These are phyloP conservation scores for Aradus depressus DNA, from an alignment of 2,888 invertebrate species.

Conservation along the genomic window DNA sequence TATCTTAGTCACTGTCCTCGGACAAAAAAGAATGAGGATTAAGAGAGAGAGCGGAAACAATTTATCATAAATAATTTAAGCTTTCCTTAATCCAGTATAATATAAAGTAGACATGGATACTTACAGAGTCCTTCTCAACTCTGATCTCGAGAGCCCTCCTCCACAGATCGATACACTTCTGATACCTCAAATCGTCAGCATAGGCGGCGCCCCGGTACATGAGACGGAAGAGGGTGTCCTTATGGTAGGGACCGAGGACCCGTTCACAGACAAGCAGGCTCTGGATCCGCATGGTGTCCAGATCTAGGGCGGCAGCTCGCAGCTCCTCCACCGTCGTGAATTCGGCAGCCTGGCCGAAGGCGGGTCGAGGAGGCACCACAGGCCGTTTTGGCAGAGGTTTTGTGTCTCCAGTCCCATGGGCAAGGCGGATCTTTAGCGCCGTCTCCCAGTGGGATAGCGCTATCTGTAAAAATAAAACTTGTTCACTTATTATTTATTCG, in stretches of 20 bases:
- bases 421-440: conserved; percentile 55
- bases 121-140: conserved; percentile 63
- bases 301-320: conserved; percentile 56
- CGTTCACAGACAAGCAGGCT: conserved; percentile 78
- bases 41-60: too few species aligned
- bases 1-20: too few species aligned
- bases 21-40: too few species aligned
- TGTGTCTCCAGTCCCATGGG: conserved; percentile 29
- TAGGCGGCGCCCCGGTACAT: conserved; percentile 40
- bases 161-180: conserved; percentile 81
- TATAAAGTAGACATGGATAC: too few species aligned
- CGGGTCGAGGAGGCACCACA: conserved; percentile 44
- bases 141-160: conserved; percentile 67
- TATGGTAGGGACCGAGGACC: conserved; percentile 73
- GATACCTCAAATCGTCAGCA: conserved; percentile 48
- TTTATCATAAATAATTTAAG: too few species aligned
- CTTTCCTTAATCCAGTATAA: too few species aligned
- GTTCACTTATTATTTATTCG: too few species aligned
- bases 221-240: conserved; percentile 67
- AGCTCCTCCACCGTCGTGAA: conserved; percentile 62
- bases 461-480: conserved; percentile 35
- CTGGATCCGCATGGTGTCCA: conserved; percentile 77
- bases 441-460: conserved; percentile 68
- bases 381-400: conserved; percentile 43
- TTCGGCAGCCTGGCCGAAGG: conserved; percentile 59